phyloP scores from a whole-genome alignment of 1,140 invertebrate species.

The Drosophila virilis region DNA sequence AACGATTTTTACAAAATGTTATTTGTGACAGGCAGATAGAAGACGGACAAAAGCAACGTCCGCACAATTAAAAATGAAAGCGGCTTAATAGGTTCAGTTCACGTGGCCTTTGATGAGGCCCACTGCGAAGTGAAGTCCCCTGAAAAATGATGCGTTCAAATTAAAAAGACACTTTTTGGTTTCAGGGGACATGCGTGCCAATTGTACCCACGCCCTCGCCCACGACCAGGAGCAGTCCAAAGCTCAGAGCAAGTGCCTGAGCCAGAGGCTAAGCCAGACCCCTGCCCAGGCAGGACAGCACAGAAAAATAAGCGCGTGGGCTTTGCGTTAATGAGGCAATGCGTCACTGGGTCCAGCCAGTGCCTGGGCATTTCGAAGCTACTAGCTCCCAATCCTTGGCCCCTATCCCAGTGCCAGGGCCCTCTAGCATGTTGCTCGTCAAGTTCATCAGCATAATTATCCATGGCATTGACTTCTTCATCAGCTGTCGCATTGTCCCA shows the following conservation, averaged over 20 bases:
- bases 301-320: slow-evolving; percentile 59
- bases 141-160: slow-evolving; percentile 49
- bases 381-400: neutral
- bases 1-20: slow-evolving; percentile 58
- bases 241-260: neutral
- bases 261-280: neutral
- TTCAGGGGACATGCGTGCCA: slow-evolving; percentile 67
- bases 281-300: neutral
- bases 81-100: slow-evolving; percentile 70
- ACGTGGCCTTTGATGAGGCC: slow-evolving; percentile 66
- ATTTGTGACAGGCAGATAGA: slow-evolving; percentile 62
- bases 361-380: neutral
- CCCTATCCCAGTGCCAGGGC: neutral
- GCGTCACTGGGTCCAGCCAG: slow-evolving; percentile 59
- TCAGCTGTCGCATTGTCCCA: slow-evolving; percentile 65
- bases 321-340: slow-evolving; percentile 80
- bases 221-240: neutral
- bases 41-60: slow-evolving; percentile 37
- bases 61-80: slow-evolving; percentile 79
- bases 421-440: slow-evolving; percentile 31
- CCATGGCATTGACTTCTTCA: slow-evolving; percentile 75
- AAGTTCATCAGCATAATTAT: slow-evolving; percentile 79
- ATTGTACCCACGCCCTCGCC: slow-evolving; percentile 32
- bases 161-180: slow-evolving; percentile 72
- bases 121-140: neutral